Evolutionary conservation across 2,113 vertebrate genomes (phyloP), one percentile per base, ranked within the genome.

Genomic region (Suncus etruscus): DNA sequence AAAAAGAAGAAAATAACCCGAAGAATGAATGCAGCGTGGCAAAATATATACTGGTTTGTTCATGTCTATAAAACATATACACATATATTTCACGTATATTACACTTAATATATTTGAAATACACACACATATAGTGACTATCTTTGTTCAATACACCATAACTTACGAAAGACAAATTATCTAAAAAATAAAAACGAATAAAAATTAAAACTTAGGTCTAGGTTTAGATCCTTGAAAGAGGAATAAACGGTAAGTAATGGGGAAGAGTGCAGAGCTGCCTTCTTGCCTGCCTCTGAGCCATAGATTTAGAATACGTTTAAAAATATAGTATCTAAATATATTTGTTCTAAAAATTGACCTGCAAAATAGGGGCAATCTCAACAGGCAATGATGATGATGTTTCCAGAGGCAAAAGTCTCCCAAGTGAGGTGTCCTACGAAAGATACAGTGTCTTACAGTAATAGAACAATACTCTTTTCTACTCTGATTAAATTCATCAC

Each of bases 291-390:
- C 73, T 25, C 12, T 79, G 79, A 87, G 58, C 72, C 48, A 51
- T 66, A 78, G 77, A 92, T 86, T 95, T 86, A 87, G 68, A 91
- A 69, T 86, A 54, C 61, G 31, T 77, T 83, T 94, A 79, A 70
- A 86, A 89, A 89, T 91, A 86, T 15, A 80, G 66, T 75, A 29
- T 75, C 83, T 84, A 91, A 91, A 91, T 93, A 93, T 95, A 93
- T 70, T 87, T 79, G 32, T 84, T 75, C 73, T 48, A 58, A 82
- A 91, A 69, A 61, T 6, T 78, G 86, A 75, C 47, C 70, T 54
- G 14, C 58, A 86, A 86, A 91, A 73, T 54, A 84, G 70, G n/a
- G 22, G 91, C 24, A 50, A 45, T 72, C 48, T 72, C 63, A 51
- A 39, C 66, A 78, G 83, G 76, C 84, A 24, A 63, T 15, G 80